Base-by-base conservation (phyloP, 2,888 invertebrate species). In the Heliconius ismenius region DNA sequence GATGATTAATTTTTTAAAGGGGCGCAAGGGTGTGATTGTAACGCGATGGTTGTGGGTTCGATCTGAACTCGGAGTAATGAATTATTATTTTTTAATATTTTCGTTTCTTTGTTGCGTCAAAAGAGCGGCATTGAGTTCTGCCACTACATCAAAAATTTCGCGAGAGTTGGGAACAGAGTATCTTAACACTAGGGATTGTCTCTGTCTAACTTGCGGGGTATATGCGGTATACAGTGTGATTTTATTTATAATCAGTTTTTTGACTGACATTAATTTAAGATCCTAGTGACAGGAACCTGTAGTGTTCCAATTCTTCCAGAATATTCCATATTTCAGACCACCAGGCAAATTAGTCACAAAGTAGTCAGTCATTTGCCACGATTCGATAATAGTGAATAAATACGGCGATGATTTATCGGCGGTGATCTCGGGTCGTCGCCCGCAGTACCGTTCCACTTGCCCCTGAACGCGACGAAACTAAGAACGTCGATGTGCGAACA, bases 391-490 rank as follows among this genome's bases (percentile, higher is more conserved):
- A 91, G 91, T 92, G 92, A 92, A 92, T 91, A 92, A 93, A 93
- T 90, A 92, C 88, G 83, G 86, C 91, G 91, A 93, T 92, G 93
- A 93, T 92, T 89, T 92, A 93, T 93, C 93, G 91, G 84, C 86
- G 83, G 86, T 85, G 90, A 92, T 92, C 92, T 90, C 89, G 89
- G 94, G 93, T 94, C 94, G 91, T 92, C 92, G 93, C 85, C 93
- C 93, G 90, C 91, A 86, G 92, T 93, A 91, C 93, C 93, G 93
- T 93, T 93, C 91, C 87, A 87, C 89, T 91, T 91, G 93, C 92
- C 92, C 89, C 92, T 90, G 92, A 89, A 91, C 90, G 89, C 90
- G 90, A 90, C 92, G 87, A 91, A 91, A 91, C 91, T 87, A 84
- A 84, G 82, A 80, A 81, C 85, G 39, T 24, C 76, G 83, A 83